Conservation (phyloP, 2,888 invertebrate species). For the Rhagophthalmus giganteus region DNA sequence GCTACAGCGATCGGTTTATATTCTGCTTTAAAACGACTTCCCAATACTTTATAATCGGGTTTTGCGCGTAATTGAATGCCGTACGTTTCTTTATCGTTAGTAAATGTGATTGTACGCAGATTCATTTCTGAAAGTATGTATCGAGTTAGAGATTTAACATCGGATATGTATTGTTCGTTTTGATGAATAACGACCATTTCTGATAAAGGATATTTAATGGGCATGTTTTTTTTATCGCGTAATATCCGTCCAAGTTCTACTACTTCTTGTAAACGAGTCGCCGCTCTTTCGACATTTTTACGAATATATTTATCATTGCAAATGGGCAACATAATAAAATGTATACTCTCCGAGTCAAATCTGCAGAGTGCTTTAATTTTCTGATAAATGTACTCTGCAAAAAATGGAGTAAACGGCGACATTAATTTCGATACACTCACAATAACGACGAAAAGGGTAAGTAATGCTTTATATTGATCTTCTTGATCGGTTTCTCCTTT, state of each 20-base stretch:
- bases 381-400: conserved; percentile 94
- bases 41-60: conserved; percentile 91
- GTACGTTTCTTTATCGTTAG: conserved; percentile 88
- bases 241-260: conserved; percentile 92
- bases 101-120: conserved; percentile 79
- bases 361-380: conserved; percentile 72
- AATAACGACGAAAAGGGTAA: conserved; percentile 86
- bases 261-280: conserved; percentile 90
- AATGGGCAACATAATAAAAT: conserved; percentile 87
- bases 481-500: conserved; percentile 85
- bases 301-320: conserved; percentile 74
- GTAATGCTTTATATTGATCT: conserved; percentile 82
- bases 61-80: conserved; percentile 90
- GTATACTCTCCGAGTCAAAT: conserved; percentile 75
- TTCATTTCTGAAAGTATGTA: conserved; percentile 95
- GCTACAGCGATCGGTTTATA: conserved; percentile 84
- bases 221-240: conserved; percentile 90
- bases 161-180: conserved; percentile 73
- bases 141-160: conserved; percentile 75
- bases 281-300: conserved; percentile 85
- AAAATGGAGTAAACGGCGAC: conserved; percentile 97
- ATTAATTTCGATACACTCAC: conserved; percentile 88
- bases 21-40: conserved; percentile 83
- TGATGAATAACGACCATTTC: conserved; percentile 93
- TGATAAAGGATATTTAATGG: conserved; percentile 94